Base-by-base conservation (phyloP, 2,113 vertebrate genomes). In the Chaetura pelagica region DNA sequence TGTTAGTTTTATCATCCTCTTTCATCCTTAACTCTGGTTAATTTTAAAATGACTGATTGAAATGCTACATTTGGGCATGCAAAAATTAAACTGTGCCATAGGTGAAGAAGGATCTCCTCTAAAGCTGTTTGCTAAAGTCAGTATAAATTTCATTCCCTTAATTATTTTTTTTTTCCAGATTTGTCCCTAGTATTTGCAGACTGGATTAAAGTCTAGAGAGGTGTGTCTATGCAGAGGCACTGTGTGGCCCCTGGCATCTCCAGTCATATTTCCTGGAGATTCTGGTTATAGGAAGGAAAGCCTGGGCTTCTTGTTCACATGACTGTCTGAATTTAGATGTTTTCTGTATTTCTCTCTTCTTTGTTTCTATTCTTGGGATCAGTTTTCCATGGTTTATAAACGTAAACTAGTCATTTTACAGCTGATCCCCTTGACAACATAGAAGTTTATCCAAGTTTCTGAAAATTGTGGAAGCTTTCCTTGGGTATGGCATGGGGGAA, bases 41-140 rank as follows among this genome's bases (percentile, higher is more conserved):
- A 54, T 87, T 89, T 93, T 71, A 84, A 94, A 91, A 80, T 23
- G 7, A 71, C 9, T 69, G 55, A 51, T 2, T 64, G 19, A 92
- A 93, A 72, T 48, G 51, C 19, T 66, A 34, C 9, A 49, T 76
- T 62, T 77, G 17, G 19, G 69, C 54, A 49, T 23, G 34, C 9
- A 32, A 87, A 71, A 94, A 86, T 30, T 62, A 73, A 73, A 66
- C 17, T 8, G 54, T 8, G 19, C 9, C 24, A 35, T 12, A 3
- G 21, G 17, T 40, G 19, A 62, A 86, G 20, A 49, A 92, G 86
- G 68, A 52, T 58, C 58, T 52, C 40, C 10, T 44, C 44, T 73
- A 73, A 34, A 82, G 13, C 11, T 63, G 14, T 38, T 72, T 52
- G 11, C 22, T 57, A 23, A 82, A 90, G 40, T 51, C 58, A 75